These are phyloP conservation scores for Augochlora pura DNA, from an alignment of 1,140 invertebrate genomes.

Conservation along the genomic window DNA sequence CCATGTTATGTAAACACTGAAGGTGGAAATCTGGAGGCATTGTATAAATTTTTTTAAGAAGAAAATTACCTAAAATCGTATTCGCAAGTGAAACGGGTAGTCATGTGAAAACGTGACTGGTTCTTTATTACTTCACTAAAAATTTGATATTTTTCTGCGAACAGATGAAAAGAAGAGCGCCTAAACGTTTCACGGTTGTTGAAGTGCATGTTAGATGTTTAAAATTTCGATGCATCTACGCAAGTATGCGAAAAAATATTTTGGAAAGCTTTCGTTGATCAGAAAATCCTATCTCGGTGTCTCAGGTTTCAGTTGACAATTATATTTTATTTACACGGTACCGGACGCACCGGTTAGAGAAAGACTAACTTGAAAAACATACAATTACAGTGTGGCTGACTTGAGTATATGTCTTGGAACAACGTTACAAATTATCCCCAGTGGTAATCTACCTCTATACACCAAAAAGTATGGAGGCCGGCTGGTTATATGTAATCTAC, in stretches of 20 bases:
- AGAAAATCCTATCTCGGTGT: constrained; percentile 22
- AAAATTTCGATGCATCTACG: constrained; percentile 11
- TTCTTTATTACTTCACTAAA: neutral
- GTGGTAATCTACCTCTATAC: constrained; percentile 94
- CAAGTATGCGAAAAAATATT: constrained; percentile 21
- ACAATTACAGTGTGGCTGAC: constrained; percentile 88
- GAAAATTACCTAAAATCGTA: neutral
- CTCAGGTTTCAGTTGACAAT: constrained; percentile 39
- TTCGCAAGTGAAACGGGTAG: neutral
- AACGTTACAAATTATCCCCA: constrained; percentile 98
- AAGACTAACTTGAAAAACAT: constrained; percentile 30
- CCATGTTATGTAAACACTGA: neutral
- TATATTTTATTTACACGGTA: constrained; percentile 24
- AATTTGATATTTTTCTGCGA: constrained; percentile 27
- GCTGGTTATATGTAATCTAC: constrained; percentile 97
- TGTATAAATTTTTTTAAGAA: neutral
- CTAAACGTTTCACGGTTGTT: constrained; percentile 26
- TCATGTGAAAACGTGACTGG: constrained; percentile 7
- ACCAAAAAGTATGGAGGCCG: constrained; percentile 93
- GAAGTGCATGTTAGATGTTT: constrained; percentile 27
- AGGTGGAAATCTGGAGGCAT: neutral
- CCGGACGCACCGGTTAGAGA: no score
- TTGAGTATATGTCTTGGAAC: constrained; percentile 97
- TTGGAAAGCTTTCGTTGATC: constrained; percentile 24
- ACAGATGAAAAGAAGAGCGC: constrained; percentile 29